These are phyloP conservation scores for Erinaceus europaeus DNA, from an alignment of 2,113 vertebrate species.

Conservation along the genomic window DNA sequence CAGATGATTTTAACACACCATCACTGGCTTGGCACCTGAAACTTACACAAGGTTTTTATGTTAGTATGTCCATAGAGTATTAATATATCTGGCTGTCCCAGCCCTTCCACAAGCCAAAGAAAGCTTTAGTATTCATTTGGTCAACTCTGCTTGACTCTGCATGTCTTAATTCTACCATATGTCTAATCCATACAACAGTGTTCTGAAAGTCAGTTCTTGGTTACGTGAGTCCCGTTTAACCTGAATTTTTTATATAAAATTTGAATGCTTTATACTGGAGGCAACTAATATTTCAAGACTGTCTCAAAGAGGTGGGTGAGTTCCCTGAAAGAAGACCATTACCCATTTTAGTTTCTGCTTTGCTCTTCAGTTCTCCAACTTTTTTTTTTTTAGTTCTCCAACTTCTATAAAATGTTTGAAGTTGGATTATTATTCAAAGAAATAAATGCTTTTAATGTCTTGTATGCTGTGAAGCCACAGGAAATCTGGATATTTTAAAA, in stretches of 20 bases:
- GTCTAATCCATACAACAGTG: conserved; percentile 26
- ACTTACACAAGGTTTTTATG: conserved; percentile 50
- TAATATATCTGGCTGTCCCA: conserved; percentile 32
- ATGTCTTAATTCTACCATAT: neutral
- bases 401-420: conserved; percentile 15
- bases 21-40: conserved; percentile 50
- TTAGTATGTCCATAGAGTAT: conserved; percentile 1
- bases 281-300: neutral
- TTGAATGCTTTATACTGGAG: neutral
- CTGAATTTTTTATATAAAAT: conserved; percentile 26
- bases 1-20: conserved; percentile 32
- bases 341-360: neutral
- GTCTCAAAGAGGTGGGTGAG: neutral
- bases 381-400: neutral
- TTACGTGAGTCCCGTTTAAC: conserved; percentile 9
- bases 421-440: neutral
- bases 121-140: conserved; percentile 24
- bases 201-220: neutral
- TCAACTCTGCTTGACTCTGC: neutral
- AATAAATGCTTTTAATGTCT: neutral
- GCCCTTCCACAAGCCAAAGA: conserved; percentile 54
- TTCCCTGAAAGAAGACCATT: neutral
- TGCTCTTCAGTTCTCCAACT: neutral
- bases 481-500: conserved; percentile 18
- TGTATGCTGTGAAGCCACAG: neutral